Evolutionary conservation across 2,888 invertebrate genomes (phyloP), one percentile per base, ranked within the genome.

Genomic region (Bombylius major): DNA sequence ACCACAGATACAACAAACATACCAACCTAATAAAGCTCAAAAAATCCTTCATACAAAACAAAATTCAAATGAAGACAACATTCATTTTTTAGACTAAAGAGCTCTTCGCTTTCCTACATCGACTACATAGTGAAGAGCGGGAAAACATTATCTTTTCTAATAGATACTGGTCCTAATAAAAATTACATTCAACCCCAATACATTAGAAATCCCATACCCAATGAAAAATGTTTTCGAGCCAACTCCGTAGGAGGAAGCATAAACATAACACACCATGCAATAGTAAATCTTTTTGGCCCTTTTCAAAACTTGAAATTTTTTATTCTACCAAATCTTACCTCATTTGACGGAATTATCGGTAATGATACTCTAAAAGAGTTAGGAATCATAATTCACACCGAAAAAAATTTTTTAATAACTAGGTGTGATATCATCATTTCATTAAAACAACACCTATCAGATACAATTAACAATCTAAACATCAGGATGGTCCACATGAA

Each of bases 41-140:
- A 32, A 33, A 45, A 32, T 46, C 33, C 5, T 33, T n/a, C 32
- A 34, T 32, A 52, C 47, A 47, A 23, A 34, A 49, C 49, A 49
- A 32, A 33, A 32, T 36, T 11, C 14, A 42, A 11, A 7, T 33
- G 23, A 14, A n/a, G 39, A 51, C 23, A 12, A 51, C 11, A 39
- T 51, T 4, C 6, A 51, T 51, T 51, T 44, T 51, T 51, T 51
- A 51, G 44, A 44, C 23, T 51, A 32, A 47, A 34, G 34, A 50
- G n/a, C 47, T 50, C 54, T 48, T 55, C 54, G 46, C 46, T 55
- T 8, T 50, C 50, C 12, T 55, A 55, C 34, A 23, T 55, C 12
- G 47, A 55, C 47, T 33, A 50, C n/a, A 36, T n/a, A 50, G 23
- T 39, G 47, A 36, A 42, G 39, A 50, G 50, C 50, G 50, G 47